Evolutionary conservation across 2,113 vertebrate genomes (phyloP), one percentile per base, ranked within the genome.

Genomic region (Leiothrix lutea): DNA sequence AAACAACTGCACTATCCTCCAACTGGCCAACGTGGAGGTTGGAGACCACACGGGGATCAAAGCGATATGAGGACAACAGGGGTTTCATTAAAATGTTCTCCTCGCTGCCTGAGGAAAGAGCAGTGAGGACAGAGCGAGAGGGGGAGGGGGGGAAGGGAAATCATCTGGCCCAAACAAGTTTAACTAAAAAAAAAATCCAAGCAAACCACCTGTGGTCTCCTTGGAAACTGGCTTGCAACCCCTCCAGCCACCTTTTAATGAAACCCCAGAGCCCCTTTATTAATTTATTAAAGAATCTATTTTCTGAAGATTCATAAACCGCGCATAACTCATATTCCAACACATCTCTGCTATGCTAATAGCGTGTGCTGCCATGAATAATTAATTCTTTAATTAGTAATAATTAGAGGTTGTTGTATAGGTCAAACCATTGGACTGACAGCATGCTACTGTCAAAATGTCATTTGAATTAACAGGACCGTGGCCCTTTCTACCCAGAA

Each of bases 161-260:
- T 98, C 98, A 98, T 98, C 98, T 98, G 98, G 98, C 98, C 98
- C 98, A 98, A 98, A 98, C 98, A 98, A 98, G 98, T 98, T 98
- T 98, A 98, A 98, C 97, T 98, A 97, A 95, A 98, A 98, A 98
- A 98, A 97, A 98, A 98, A 98, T 98, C 96, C 95, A 95, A 97
- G 96, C 81, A 97, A 99, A 98, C 98, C 98, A 99, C 98, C 98
- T 99, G 98, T 99, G 98, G 98, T 99, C 98, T 98, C 98, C 98
- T 98, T 98, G 98, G 98, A 98, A 98, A 99, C 98, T 98, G 98
- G 97, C 98, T 98, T 97, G 97, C 98, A 98, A 98, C 98, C 98
- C 98, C 98, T 99, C 98, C 98, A 99, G 98, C 98, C 98, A 98
- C 98, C 98, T 99, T 99, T 99, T 99, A 99, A 99, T 99, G 98